A percentile compares a stretch with the other conserved stretches of the same genome.
Conservation (phyloP, 2,113 vertebrate species). For the Hydropotes inermis region DNA sequence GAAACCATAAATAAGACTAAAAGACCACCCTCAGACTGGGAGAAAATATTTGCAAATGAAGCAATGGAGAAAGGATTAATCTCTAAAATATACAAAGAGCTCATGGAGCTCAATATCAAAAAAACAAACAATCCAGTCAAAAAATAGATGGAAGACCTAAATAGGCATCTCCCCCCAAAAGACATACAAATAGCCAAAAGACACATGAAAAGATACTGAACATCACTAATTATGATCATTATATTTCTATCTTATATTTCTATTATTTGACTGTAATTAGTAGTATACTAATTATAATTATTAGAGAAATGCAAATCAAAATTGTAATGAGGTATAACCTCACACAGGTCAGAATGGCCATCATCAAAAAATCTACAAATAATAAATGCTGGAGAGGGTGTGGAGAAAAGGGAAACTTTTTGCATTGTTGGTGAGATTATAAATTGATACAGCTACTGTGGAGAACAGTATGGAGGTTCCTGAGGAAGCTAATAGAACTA, state of each 20-base stretch:
- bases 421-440: neutral
- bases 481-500: neutral
- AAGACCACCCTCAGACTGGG: neutral
- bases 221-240: neutral
- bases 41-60: neutral
- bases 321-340: neutral
- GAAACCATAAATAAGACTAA: neutral
- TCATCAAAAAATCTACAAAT: neutral
- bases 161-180: neutral
- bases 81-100: neutral
- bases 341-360: neutral
- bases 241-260: neutral
- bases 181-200: neutral
- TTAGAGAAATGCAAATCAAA: neutral
- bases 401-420: neutral
- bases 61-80: neutral
- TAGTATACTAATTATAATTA: neutral
- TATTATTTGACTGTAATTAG: neutral
- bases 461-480: neutral
- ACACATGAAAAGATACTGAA: neutral
- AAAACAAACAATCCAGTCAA: neutral
- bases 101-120: neutral
- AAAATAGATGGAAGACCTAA: neutral
- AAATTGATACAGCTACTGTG: neutral
- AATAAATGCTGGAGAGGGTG: neutral